Percentiles rank a stretch among this genome's conserved stretches.
These are phyloP conservation scores for Drosophila takahashii DNA, from an alignment of 1,140 invertebrate species.

Conservation along the genomic window DNA sequence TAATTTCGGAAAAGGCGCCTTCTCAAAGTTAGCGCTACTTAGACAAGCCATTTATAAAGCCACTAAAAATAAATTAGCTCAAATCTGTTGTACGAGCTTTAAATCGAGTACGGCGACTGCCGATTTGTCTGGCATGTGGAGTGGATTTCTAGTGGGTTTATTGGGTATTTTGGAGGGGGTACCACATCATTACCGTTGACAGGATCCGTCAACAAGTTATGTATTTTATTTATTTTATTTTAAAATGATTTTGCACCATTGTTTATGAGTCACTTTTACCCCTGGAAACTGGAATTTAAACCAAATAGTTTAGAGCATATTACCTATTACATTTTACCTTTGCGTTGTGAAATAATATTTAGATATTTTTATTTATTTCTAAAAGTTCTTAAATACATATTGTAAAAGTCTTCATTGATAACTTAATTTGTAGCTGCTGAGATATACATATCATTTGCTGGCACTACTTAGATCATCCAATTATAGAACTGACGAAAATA, in stretches of 20 bases:
- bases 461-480: constrained; percentile 30
- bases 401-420: background rate
- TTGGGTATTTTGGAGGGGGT: background rate
- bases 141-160: constrained; percentile 2
- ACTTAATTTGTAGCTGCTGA: background rate
- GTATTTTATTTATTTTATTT: background rate
- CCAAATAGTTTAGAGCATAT: no score
- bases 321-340: no score
- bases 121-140: background rate
- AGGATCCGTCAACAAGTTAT: background rate
- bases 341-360: no score
- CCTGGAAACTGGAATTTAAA: no score
- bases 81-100: constrained; percentile 46
- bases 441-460: background rate
- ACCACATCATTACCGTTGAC: background rate
- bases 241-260: no score
- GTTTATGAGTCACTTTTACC: no score
- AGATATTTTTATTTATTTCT: no score
- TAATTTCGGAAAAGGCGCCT: constrained; percentile 59
- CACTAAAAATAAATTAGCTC: constrained; percentile 79
- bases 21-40: constrained; percentile 74
- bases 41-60: constrained; percentile 68
- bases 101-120: constrained; percentile 17
- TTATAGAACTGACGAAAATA: constrained; percentile 42
- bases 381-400: no score